Conservation (phyloP, 2,113 vertebrate genomes). For the Carollia perspicillata region DNA sequence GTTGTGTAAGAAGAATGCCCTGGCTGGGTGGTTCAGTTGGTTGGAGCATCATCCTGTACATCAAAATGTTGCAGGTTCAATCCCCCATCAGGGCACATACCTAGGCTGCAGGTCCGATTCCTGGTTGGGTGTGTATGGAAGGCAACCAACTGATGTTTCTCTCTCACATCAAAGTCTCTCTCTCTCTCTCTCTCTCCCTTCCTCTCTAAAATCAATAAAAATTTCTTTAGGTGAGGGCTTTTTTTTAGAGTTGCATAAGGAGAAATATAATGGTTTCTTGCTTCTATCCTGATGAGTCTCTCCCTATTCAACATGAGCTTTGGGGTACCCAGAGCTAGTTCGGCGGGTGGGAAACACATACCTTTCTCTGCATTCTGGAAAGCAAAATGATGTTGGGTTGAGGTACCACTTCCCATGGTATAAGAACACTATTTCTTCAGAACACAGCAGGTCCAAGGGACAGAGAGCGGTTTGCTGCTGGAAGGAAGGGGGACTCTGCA, state of each 20-base stretch:
- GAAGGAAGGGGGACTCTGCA: not conserved
- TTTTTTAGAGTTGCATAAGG: not conserved
- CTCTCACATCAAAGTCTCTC: too few species aligned
- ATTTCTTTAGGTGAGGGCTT: too few species aligned
- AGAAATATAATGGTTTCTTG: not conserved
- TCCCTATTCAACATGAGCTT: not conserved
- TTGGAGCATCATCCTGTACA: too few species aligned
- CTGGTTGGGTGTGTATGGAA: too few species aligned
- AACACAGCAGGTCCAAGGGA: not conserved
- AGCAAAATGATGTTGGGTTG: slow-evolving; percentile 63
- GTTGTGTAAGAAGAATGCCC: too few species aligned
- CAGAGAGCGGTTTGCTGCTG: not conserved
- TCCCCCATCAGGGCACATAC: too few species aligned
- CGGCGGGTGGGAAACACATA: slow-evolving; percentile 41
- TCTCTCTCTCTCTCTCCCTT: too few species aligned
- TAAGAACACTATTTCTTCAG: not conserved
- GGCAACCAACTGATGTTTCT: too few species aligned
- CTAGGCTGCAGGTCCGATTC: too few species aligned
- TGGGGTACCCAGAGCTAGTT: not conserved
- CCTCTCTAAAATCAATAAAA: too few species aligned
- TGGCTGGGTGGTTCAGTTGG: too few species aligned
- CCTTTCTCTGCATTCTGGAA: slow-evolving; percentile 81
- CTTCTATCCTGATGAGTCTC: not conserved
- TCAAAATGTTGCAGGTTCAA: too few species aligned
- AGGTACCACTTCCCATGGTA: slow-evolving; percentile 79